Percentiles rank a stretch among this genome's conserved stretches.
Conservation (phyloP, 2,888 invertebrate genomes). For the Syritta pipiens region DNA sequence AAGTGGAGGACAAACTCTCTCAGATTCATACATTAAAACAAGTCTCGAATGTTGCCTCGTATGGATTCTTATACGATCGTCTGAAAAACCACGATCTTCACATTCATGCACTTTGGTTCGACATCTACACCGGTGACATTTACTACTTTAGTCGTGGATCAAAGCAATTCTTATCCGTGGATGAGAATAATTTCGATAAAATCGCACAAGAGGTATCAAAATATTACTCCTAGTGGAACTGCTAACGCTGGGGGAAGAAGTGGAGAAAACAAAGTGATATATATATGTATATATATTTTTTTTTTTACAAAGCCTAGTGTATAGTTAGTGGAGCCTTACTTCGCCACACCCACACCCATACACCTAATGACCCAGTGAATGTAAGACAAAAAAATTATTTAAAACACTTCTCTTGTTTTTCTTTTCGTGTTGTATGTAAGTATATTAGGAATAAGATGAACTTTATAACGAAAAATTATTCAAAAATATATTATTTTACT, state of each 20-base stretch:
- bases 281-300: too few relatives aligned
- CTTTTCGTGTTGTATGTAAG: slow-evolving; percentile 3
- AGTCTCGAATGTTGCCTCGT: slow-evolving; percentile 94
- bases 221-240: slow-evolving; percentile 85
- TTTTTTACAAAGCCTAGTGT: slow-evolving; percentile 26
- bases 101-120: slow-evolving; percentile 98
- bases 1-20: slow-evolving; percentile 94
- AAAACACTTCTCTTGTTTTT: neutral
- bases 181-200: slow-evolving; percentile 88
- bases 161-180: slow-evolving; percentile 91
- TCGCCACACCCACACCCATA: slow-evolving; percentile 1
- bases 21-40: slow-evolving; percentile 97
- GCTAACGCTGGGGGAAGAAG: too few relatives aligned
- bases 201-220: slow-evolving; percentile 88
- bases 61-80: slow-evolving; percentile 91
- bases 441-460: slow-evolving; percentile 26
- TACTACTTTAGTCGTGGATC: slow-evolving; percentile 94
- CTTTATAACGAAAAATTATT: slow-evolving; percentile 31
- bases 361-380: slow-evolving; percentile 19
- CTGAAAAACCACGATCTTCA: slow-evolving; percentile 90
- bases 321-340: slow-evolving; percentile 24
- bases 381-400: slow-evolving; percentile 32
- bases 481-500: slow-evolving; percentile 45
- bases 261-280: slow-evolving; percentile 41
- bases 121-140: slow-evolving; percentile 97